phyloP scores from a whole-genome alignment of 2,797 vertebrate species.

The Rachycentron canadum region DNA sequence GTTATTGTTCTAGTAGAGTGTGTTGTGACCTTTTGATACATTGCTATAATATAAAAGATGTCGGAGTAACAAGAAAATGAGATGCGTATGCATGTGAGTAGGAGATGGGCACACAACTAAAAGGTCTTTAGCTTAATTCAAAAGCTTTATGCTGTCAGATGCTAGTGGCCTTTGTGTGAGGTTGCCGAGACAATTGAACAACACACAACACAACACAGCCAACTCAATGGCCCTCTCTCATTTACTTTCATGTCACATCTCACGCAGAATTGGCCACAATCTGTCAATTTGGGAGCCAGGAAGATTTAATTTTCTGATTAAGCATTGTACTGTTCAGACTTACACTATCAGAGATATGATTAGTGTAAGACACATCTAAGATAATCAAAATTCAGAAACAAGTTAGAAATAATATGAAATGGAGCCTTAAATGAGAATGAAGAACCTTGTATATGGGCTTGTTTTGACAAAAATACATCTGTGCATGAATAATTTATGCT shows the following conservation, averaged over 20 bases:
- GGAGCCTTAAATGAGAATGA: background rate
- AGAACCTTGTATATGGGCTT: background rate
- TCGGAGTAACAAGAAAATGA: background rate
- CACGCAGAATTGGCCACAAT: background rate
- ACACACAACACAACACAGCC: too few species aligned
- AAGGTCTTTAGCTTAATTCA: background rate
- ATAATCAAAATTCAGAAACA: background rate
- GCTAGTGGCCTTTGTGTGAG: background rate
- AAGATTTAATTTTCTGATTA: conserved; percentile 33
- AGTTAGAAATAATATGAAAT: background rate
- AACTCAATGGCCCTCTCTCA: background rate
- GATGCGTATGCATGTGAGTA: background rate
- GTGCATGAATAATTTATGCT: conserved; percentile 22
- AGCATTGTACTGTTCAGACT: background rate
- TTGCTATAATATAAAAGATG: conserved; percentile 21
- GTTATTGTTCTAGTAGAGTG: conserved; percentile 26
- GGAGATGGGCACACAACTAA: background rate
- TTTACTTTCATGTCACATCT: background rate
- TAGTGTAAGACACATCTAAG: background rate
- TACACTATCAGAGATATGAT: too few species aligned
- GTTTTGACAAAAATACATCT: background rate
- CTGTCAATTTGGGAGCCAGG: background rate
- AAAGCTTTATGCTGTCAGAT: background rate
- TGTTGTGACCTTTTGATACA: conserved; percentile 40
- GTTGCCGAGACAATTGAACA: background rate